Evolutionary conservation across 2,113 vertebrate genomes (phyloP), one percentile per base, ranked within the genome.

Genomic region (Phaethornis superciliosus): DNA sequence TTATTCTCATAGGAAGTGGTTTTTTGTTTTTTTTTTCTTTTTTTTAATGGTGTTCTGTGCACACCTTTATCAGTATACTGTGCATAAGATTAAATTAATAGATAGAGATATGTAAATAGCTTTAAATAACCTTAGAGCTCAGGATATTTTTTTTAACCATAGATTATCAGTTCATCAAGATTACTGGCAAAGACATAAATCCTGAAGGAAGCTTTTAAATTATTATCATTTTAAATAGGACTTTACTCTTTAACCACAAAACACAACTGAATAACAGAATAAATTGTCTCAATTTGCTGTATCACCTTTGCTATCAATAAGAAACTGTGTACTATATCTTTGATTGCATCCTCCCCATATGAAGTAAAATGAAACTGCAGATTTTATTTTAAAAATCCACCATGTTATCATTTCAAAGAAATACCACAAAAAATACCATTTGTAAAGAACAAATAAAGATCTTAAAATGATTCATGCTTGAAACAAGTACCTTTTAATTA

Each of bases 81-180:
- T 21, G 18, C 40, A 85, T 69, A 79, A 91, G 77, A 82, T 54
- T 82, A 68, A 93, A 83, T 81, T 0, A 78, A 64, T 64, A 76
- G 59, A 13, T 27, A 54, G 14, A 85, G 54, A 55, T 46, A n/a
- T 4, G 78, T 24, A 79, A 93, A 85, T 82, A 60, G 32, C 7
- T 95, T 88, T 71, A 60, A 81, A 87, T 55, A 60, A 54, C 28
- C 19, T 65, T 67, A 75, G 65, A 59, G 23, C 9, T 60, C 46
- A 88, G 15, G 51, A 37, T 85, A 91, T 62, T 93, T 88, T 8
- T 79, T 95, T 93, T 87, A 69, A 85, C 56, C 35, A 88, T 64
- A 68, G 64, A 81, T 91, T 93, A 70, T 52, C 62, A 83, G 91
- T 88, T 72, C 56, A 80, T 81, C 88, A 96, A 85, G 54, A 85